phyloP scores from a whole-genome alignment of 2,888 invertebrate genomes.

The Agrotis ipsilon region DNA sequence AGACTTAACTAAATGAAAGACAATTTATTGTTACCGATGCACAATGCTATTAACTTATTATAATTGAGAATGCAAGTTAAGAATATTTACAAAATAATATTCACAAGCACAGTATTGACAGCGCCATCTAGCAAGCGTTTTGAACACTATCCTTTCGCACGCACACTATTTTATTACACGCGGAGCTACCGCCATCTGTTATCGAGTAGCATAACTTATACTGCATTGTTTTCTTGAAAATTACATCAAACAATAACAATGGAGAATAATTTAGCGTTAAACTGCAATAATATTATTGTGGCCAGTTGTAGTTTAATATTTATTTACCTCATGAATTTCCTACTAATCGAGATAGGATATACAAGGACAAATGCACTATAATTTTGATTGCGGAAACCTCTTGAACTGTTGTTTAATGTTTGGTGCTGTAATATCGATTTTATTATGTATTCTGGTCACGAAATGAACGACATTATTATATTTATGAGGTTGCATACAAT shows the following conservation, averaged over 20 bases:
- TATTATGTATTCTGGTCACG: conserved; percentile 28
- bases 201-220: conserved; percentile 69
- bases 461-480: conserved; percentile 15
- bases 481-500: conserved; percentile 15
- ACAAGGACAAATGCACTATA: conserved; percentile 44
- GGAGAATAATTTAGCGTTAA: background rate
- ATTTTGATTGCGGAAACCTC: conserved; percentile 43
- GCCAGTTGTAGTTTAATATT: conserved; percentile 11
- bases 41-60: background rate
- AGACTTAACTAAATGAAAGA: conserved; percentile 24
- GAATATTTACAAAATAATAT: background rate
- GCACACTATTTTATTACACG: background rate
- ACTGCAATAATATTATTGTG: background rate
- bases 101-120: background rate
- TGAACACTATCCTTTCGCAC: background rate
- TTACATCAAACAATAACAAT: background rate
- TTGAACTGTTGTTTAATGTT: conserved; percentile 15
- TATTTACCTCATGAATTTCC: conserved; percentile 35
- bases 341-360: conserved; percentile 22
- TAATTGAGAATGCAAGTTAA: too few species aligned
- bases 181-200: conserved; percentile 71
- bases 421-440: conserved; percentile 35
- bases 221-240: background rate
- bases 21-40: conserved; percentile 17
- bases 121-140: conserved; percentile 69